Percentiles rank a stretch among this genome's conserved stretches.
Evolutionary conservation across 2,113 vertebrate genomes (phyloP).

Genomic region (Addax nasomaculatus): DNA sequence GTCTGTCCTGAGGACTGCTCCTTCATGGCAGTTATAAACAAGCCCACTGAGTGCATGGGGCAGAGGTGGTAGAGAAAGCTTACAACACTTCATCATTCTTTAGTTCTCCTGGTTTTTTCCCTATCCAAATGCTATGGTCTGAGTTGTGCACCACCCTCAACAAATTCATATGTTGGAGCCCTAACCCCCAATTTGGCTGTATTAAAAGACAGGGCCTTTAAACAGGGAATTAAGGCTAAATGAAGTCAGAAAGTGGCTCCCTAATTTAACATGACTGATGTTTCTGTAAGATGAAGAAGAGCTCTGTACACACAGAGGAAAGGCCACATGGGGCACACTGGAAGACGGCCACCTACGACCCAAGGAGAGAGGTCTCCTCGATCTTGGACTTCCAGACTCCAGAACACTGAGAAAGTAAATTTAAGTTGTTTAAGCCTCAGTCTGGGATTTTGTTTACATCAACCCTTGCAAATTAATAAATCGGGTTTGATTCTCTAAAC

Average conservation of each 20-base stretch:
- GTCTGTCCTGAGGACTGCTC: not conserved
- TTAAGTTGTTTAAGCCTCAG: not conserved
- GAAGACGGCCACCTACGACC: not conserved
- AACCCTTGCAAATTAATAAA: not conserved
- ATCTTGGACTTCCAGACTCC: not conserved
- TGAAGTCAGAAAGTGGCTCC: not conserved
- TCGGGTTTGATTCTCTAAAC: not conserved
- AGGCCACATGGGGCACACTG: rapidly evolving
- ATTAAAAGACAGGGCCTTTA: not conserved
- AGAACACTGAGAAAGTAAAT: not conserved
- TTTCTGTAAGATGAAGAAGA: not conserved
- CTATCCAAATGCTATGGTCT: not conserved
- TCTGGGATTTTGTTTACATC: not conserved
- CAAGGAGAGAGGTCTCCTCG: not conserved
- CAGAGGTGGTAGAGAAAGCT: not conserved
- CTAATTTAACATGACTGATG: not conserved
- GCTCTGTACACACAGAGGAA: not conserved
- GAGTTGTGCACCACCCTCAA: not conserved
- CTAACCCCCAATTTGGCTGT: not conserved
- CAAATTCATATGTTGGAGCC: not conserved
- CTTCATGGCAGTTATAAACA: not conserved
- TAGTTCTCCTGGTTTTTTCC: not conserved
- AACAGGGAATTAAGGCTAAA: not conserved
- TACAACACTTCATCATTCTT: not conserved
- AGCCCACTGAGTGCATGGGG: too few relatives aligned